A percentile compares a stretch with the other conserved stretches of the same genome.
Conservation (phyloP, 2,888 invertebrate species). For the Polydesmus complanatus region DNA sequence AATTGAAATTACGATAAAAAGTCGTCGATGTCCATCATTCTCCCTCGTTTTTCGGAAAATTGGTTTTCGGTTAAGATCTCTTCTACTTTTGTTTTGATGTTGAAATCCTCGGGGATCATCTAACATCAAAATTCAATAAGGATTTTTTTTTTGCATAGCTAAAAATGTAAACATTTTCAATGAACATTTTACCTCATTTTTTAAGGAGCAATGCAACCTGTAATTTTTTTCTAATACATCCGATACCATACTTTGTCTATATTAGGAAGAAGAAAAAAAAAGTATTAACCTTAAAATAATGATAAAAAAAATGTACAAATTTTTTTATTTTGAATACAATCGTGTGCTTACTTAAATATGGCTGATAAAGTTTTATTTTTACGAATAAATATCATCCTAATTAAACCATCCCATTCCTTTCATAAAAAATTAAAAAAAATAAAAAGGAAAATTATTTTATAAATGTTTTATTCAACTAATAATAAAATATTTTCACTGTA, state of each 20-base stretch:
- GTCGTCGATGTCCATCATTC: conserved; percentile 93
- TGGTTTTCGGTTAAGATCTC: conserved; percentile 52
- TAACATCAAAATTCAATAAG: conserved; percentile 31
- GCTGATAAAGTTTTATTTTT: conserved; percentile 17
- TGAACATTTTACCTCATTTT: conserved; percentile 29
- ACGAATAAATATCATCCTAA: conserved; percentile 42
- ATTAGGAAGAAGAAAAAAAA: no score
- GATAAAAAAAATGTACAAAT: no score
- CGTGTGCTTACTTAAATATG: conserved; percentile 16
- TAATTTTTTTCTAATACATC: conserved; percentile 40
- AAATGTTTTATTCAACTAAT: neutral
- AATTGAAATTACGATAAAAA: conserved; percentile 38
- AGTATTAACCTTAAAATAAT: no score
- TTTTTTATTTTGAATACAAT: no score
- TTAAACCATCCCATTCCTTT: conserved; percentile 85
- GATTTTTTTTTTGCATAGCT: neutral
- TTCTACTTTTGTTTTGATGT: conserved; percentile 65
- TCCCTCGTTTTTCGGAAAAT: conserved; percentile 64
- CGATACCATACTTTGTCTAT: conserved; percentile 34
- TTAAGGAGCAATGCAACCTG: conserved; percentile 35
- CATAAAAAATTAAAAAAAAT: conserved; percentile 1
- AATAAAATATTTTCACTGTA: neutral
- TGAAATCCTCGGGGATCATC: conserved; percentile 61
- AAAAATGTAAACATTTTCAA: neutral
- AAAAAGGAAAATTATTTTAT: neutral